Evolutionary conservation across 2,113 vertebrate genomes (phyloP).

Genomic region (Regulus satrapa): DNA sequence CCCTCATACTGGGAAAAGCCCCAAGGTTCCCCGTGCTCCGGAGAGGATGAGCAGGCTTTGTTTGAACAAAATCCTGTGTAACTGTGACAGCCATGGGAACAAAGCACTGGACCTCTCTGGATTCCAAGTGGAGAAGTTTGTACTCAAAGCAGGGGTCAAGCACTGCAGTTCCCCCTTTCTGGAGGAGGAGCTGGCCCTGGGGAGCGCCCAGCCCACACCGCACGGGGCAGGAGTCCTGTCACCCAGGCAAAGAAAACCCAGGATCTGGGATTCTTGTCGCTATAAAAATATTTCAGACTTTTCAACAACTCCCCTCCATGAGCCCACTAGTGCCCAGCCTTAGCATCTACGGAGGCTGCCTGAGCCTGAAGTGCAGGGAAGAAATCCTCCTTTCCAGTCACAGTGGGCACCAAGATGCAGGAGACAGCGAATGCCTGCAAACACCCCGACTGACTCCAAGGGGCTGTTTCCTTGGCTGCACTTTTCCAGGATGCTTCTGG

Average conservation of each 20-base stretch:
- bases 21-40: background rate
- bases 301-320: background rate
- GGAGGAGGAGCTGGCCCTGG: background rate
- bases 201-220: fast-evolving
- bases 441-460: background rate
- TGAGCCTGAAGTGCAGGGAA: background rate
- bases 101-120: background rate
- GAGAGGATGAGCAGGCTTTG: background rate
- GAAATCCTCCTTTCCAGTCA: background rate
- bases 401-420: background rate
- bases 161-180: background rate
- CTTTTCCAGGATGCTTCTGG: constrained; percentile 61
- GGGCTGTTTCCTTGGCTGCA: constrained; percentile 14
- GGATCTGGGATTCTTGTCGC: background rate
- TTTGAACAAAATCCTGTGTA: background rate
- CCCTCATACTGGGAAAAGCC: background rate
- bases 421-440: background rate
- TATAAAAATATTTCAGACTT: background rate
- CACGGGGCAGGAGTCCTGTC: background rate
- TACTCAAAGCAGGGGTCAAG: background rate
- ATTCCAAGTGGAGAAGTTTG: background rate
- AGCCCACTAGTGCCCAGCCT: background rate
- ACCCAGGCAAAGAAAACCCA: background rate
- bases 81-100: fast-evolving
- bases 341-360: background rate